Percentiles rank a stretch among this genome's conserved stretches.
Evolutionary conservation across 2,888 invertebrate species (phyloP).

Genomic region (Malacosoma neustria): DNA sequence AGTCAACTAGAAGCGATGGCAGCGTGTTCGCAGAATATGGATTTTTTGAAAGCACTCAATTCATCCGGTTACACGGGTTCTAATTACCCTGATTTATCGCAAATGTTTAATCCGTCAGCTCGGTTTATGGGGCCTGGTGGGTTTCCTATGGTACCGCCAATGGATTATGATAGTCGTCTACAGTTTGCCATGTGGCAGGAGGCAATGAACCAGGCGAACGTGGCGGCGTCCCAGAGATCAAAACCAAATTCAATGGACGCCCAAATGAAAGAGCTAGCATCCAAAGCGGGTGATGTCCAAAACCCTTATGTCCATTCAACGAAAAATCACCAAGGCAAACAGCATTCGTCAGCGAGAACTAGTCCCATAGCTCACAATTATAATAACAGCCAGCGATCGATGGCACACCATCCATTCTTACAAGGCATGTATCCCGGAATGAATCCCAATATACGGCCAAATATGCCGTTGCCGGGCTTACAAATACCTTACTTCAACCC

Average conservation of each 20-base stretch:
- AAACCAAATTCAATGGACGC: constrained; percentile 37
- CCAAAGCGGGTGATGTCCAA: constrained; percentile 53
- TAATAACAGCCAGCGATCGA: constrained; percentile 42
- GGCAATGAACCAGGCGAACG: constrained; percentile 73
- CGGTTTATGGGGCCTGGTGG: constrained; percentile 58
- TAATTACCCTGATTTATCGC: constrained; percentile 65
- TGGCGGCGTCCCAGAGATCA: constrained; percentile 41
- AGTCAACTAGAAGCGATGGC: constrained; percentile 77
- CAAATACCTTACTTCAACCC: constrained; percentile 63
- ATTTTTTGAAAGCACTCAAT: constrained; percentile 74
- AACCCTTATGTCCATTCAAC: constrained; percentile 61
- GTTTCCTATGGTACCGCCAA: constrained; percentile 52
- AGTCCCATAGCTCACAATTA: constrained; percentile 65
- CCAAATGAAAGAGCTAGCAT: constrained; percentile 45
- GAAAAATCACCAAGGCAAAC: constrained; percentile 49
- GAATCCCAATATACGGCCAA: constrained; percentile 44
- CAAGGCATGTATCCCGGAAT: constrained; percentile 57
- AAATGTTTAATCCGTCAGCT: constrained; percentile 58
- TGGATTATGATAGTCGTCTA: constrained; percentile 72
- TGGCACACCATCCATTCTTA: constrained; percentile 43
- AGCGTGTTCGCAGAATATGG: constrained; percentile 72
- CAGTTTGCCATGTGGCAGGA: constrained; percentile 83
- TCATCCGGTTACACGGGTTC: constrained; percentile 61
- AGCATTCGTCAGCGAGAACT: constrained; percentile 62
- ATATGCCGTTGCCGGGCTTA: constrained; percentile 47